Evolutionary conservation across 2,888 invertebrate genomes (phyloP).

Genomic region (Argynnis bischoffii): DNA sequence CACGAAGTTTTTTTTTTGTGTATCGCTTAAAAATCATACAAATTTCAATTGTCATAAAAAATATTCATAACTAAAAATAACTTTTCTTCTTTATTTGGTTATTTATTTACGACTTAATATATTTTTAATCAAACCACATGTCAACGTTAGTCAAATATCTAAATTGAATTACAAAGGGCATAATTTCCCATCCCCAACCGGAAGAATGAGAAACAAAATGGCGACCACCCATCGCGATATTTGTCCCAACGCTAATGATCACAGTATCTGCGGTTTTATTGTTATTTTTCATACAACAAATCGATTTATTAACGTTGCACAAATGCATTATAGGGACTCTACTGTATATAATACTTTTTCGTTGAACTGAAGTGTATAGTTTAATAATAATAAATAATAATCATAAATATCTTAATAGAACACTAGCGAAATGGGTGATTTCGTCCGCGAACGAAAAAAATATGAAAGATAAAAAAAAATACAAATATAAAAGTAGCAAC

Average conservation of each 20-base stretch:
- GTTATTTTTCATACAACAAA: constrained; percentile 34
- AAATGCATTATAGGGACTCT: constrained; percentile 10
- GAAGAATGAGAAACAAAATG: constrained; percentile 63
- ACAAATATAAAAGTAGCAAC: no score
- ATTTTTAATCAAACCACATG: neutral
- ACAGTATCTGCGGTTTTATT: constrained; percentile 24
- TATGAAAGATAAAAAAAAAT: no score
- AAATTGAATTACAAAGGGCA: constrained; percentile 23
- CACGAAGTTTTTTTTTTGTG: constrained; percentile 52
- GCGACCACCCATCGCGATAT: constrained; percentile 71
- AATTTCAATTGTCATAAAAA: neutral
- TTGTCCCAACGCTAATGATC: constrained; percentile 63
- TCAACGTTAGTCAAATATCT: neutral
- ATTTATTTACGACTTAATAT: neutral
- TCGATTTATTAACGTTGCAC: constrained; percentile 36
- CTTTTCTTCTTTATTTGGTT: neutral
- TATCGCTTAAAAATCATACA: neutral
- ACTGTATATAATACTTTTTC: constrained; percentile 5
- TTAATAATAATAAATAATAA: no score
- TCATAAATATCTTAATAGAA: no score
- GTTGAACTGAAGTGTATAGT: neutral
- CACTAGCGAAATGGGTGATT: no score
- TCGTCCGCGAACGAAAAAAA: no score
- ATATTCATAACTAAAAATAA: neutral
- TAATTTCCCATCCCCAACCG: constrained; percentile 43